A percentile compares a stretch with the other conserved stretches of the same genome.
These are phyloP conservation scores for Hyles lineata DNA, from an alignment of 2,888 invertebrate species.

Conservation along the genomic window DNA sequence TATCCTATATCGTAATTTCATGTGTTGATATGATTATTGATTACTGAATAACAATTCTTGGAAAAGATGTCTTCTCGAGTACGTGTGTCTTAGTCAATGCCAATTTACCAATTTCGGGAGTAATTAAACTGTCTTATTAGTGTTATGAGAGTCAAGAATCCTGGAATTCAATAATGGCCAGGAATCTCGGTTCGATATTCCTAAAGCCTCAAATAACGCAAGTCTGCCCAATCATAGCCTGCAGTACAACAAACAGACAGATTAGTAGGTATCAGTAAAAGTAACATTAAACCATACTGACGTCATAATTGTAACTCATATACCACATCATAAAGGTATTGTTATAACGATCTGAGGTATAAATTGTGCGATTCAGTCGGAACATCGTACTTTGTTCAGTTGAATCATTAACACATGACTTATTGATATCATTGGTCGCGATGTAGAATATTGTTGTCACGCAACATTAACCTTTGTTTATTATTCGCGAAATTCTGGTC, in stretches of 20 bases:
- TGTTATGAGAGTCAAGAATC: no score
- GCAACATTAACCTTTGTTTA: neutral
- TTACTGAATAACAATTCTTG: no score
- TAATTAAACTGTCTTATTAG: no score
- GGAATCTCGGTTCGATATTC: no score
- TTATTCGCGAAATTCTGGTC: neutral
- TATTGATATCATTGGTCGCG: constrained; percentile 2
- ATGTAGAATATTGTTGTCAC: neutral
- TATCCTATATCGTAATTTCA: no score
- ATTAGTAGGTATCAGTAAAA: no score
- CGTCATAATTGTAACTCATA: constrained; percentile 2
- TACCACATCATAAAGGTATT: constrained; percentile 12
- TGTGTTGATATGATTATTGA: no score
- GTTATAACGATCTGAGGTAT: neutral
- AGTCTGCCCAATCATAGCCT: neutral
- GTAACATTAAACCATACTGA: neutral
- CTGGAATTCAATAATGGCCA: no score
- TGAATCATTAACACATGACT: constrained; percentile 15
- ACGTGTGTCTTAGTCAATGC: no score
- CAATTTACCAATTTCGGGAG: no score
- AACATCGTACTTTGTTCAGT: constrained; percentile 8
- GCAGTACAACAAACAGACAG: no score
- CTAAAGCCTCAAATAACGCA: neutral
- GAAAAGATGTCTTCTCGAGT: no score
- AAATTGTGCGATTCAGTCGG: neutral